phyloP scores from a whole-genome alignment of 2,113 vertebrate genomes.

The Bucco capensis region DNA sequence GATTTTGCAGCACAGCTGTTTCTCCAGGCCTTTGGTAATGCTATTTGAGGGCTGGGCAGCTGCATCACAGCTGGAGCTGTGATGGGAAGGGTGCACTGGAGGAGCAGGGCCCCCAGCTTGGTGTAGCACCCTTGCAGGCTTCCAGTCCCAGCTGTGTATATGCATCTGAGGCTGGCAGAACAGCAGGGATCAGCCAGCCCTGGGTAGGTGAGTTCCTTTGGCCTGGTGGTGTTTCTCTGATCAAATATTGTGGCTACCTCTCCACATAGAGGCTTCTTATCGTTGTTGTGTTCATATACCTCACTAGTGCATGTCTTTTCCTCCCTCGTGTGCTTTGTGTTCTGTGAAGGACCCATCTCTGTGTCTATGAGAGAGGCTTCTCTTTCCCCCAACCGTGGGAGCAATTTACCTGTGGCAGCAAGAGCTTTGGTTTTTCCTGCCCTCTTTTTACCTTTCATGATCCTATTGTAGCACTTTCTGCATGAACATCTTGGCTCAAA shows the following conservation, averaged over 20 bases:
- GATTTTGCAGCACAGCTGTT: neutral
- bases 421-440: neutral
- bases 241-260: neutral
- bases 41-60: neutral
- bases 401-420: neutral
- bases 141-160: neutral
- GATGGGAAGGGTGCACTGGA: neutral
- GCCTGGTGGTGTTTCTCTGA: fast-evolving
- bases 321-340: neutral
- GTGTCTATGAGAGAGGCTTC: fast-evolving
- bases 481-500: neutral
- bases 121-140: neutral
- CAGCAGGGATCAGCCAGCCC: neutral
- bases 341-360: neutral
- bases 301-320: fast-evolving
- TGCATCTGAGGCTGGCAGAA: neutral
- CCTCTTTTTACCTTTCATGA: too few relatives aligned
- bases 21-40: neutral
- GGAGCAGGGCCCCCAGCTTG: neutral
- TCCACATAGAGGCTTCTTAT: fast-evolving
- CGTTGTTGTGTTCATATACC: neutral
- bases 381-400: fast-evolving
- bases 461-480: neutral
- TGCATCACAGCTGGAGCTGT: neutral
- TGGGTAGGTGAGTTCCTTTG: neutral